Evolutionary conservation across 2,797 vertebrate genomes (phyloP).

Genomic region (Artibeus jamaicensis): DNA sequence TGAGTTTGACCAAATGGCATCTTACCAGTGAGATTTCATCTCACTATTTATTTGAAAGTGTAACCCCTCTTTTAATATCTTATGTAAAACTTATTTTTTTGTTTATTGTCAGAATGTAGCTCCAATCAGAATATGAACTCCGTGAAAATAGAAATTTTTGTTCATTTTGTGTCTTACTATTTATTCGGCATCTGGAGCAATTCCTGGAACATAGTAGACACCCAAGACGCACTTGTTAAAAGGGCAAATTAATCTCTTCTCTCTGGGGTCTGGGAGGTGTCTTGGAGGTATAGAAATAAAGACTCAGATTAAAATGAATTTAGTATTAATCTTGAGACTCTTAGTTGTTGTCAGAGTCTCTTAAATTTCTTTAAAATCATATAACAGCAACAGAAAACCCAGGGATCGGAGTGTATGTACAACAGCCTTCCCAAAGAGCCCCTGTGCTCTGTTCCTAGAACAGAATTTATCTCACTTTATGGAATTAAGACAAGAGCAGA

Average conservation of each 20-base stretch:
- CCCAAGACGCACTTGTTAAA: neutral
- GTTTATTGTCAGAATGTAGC: neutral
- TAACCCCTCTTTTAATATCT: neutral
- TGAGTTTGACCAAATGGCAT: neutral
- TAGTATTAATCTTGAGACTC: neutral
- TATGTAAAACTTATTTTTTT: neutral
- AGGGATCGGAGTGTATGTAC: neutral
- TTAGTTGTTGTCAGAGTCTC: neutral
- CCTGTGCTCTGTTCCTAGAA: neutral
- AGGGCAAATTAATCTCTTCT: neutral
- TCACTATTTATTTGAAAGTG: neutral
- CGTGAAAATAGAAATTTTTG: neutral
- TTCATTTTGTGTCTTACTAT: neutral
- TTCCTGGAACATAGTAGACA: neutral
- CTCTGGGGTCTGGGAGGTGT: neutral
- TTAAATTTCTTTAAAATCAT: neutral
- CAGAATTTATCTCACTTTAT: neutral
- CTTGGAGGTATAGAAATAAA: slow-evolving; percentile 4
- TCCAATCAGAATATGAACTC: neutral
- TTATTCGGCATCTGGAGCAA: neutral
- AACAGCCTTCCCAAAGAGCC: neutral
- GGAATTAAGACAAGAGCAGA: neutral
- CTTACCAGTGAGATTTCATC: neutral
- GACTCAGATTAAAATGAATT: neutral
- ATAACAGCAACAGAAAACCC: neutral